phyloP scores from a whole-genome alignment of 1,140 invertebrate genomes.

The Drosophila mayri region DNA sequence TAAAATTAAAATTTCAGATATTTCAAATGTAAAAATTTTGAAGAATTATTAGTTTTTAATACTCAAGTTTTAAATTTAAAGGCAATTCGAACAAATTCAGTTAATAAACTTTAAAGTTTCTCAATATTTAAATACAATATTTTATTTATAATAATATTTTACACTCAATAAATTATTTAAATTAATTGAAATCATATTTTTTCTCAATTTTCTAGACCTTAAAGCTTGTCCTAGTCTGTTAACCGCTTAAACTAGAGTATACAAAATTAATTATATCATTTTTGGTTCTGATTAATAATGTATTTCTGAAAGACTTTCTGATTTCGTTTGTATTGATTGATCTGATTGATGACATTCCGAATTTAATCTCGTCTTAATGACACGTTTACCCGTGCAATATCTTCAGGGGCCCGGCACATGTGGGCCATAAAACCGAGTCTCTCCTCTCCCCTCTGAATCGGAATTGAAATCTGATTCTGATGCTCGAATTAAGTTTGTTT shows the following conservation, averaged over 20 bases:
- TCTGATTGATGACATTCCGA: slow-evolving; percentile 23
- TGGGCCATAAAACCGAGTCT: slow-evolving; percentile 26
- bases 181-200: background rate
- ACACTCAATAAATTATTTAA: too few species aligned
- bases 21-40: too few species aligned
- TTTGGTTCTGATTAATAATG: background rate
- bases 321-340: slow-evolving; percentile 2
- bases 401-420: slow-evolving; percentile 18
- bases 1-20: too few species aligned
- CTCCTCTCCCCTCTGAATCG: background rate
- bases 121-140: too few species aligned
- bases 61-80: too few species aligned
- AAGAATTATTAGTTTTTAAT: too few species aligned
- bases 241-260: background rate
- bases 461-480: background rate
- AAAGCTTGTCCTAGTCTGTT: background rate
- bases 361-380: slow-evolving; percentile 39
- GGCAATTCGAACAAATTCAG: too few species aligned
- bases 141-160: too few species aligned
- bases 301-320: background rate
- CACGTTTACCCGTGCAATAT: slow-evolving; percentile 28
- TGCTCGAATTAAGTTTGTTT: slow-evolving; percentile 65
- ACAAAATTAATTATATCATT: background rate
- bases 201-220: accelerated
- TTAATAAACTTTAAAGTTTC: too few species aligned